Evolutionary conservation across 2,888 invertebrate species (phyloP).

Genomic region (Drosophila bunnanda): DNA sequence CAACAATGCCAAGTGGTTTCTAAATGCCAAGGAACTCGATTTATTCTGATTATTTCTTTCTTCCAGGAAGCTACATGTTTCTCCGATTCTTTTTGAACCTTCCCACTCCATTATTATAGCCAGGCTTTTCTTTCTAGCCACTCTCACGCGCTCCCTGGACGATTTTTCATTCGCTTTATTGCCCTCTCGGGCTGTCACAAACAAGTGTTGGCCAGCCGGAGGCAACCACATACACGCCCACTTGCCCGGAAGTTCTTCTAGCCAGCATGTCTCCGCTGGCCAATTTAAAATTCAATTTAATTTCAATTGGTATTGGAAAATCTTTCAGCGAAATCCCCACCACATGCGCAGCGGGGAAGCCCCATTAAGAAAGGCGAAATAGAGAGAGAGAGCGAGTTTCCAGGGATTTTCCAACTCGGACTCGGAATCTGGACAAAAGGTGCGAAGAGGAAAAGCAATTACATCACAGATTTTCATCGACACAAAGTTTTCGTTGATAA

Average conservation of each 20-base stretch:
- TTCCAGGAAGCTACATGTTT: background rate
- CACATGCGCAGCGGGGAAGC: conserved; percentile 69
- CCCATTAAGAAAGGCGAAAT: conserved; percentile 46
- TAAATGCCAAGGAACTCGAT: background rate
- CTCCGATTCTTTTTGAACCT: background rate
- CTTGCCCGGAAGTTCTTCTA: conserved; percentile 3
- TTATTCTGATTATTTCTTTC: background rate
- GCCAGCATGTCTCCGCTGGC: conserved; percentile 45
- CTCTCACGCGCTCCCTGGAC: conserved; percentile 5
- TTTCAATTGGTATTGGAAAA: conserved; percentile 68
- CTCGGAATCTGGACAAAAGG: conserved; percentile 53
- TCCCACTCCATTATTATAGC: background rate
- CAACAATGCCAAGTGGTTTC: background rate
- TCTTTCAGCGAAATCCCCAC: conserved; percentile 31
- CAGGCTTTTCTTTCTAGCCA: conserved; percentile 2
- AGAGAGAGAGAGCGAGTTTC: conserved; percentile 13
- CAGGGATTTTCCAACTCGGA: conserved; percentile 13
- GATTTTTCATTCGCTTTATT: conserved; percentile 36
- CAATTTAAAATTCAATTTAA: conserved; percentile 77
- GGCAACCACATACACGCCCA: conserved; percentile 41
- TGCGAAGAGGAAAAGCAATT: conserved; percentile 63
- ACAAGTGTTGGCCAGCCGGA: conserved; percentile 48
- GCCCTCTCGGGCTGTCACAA: conserved; percentile 53
- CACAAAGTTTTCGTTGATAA: conserved; percentile 49
- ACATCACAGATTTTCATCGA: conserved; percentile 47